Evolutionary conservation across 2,113 vertebrate species (phyloP).

Genomic region (Trogon surrucura): DNA sequence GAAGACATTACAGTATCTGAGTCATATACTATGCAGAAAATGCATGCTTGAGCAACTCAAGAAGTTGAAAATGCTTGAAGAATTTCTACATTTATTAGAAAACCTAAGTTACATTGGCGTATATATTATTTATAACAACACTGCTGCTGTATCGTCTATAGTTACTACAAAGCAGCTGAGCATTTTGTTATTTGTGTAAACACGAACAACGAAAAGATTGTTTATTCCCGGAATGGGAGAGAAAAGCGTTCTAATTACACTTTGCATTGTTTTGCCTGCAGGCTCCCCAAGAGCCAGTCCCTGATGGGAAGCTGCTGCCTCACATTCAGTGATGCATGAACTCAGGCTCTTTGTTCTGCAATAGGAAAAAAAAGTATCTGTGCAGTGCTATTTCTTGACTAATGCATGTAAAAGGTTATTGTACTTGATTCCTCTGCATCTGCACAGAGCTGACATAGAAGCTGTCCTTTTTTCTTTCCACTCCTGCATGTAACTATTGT

Average conservation of each 20-base stretch:
- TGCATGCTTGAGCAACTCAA: background rate
- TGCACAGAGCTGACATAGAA: constrained; percentile 46
- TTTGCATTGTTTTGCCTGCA: constrained; percentile 36
- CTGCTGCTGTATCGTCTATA: background rate
- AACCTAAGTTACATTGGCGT: background rate
- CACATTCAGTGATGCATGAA: constrained; percentile 19
- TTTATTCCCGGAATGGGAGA: constrained; percentile 11
- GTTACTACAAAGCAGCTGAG: constrained; percentile 19
- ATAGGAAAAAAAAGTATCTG: background rate
- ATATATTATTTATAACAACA: constrained; percentile 58
- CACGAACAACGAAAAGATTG: constrained; percentile 57
- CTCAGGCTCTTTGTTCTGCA: constrained; percentile 16
- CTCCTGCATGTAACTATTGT: constrained; percentile 4
- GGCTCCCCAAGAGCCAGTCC: constrained; percentile 37
- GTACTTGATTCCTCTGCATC: constrained; percentile 50
- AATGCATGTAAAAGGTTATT: constrained; percentile 34
- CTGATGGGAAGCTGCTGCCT: constrained; percentile 33
- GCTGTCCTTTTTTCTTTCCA: background rate
- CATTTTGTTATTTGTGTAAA: constrained; percentile 67
- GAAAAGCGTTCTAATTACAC: constrained; percentile 45
- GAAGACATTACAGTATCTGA: background rate
- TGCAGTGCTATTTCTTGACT: background rate
- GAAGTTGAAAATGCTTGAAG: background rate
- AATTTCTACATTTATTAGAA: constrained; percentile 40
- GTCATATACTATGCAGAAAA: background rate